Evolutionary conservation across 2,113 vertebrate species (phyloP).

Genomic region (Alosa alosa): DNA sequence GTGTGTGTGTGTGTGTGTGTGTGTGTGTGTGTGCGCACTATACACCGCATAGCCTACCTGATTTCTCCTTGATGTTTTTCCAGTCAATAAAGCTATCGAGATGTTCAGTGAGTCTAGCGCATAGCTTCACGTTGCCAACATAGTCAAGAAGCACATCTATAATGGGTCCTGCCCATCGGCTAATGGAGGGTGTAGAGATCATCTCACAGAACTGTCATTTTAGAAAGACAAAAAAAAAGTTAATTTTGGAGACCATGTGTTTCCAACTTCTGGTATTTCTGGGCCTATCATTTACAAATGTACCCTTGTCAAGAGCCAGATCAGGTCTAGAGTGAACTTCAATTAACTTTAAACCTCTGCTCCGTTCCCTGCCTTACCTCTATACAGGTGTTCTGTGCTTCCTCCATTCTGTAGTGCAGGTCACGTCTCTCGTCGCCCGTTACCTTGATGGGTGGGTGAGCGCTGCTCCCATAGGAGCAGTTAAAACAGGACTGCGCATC

Average conservation of each 20-base stretch:
- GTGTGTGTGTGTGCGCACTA: not conserved
- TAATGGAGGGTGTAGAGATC: conserved; percentile 76
- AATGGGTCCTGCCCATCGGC: conserved; percentile 80
- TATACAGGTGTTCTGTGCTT: not conserved
- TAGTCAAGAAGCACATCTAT: conserved; percentile 85
- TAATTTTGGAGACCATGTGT: too few species aligned
- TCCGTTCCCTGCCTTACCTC: conserved; percentile 23
- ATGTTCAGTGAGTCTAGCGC: conserved; percentile 78
- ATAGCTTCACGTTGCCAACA: conserved; percentile 81
- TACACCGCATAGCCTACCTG: conserved; percentile 64
- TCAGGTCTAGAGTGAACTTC: not conserved
- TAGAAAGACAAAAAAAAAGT: conserved; percentile 20
- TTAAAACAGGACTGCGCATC: conserved; percentile 79
- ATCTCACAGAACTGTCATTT: conserved; percentile 79
- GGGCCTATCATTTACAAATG: too few species aligned
- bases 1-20: conserved; percentile 1
- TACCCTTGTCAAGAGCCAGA: not conserved
- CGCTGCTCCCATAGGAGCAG: conserved; percentile 75
- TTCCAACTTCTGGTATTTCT: too few species aligned
- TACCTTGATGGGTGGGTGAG: conserved; percentile 66
- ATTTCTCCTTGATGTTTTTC: conserved; percentile 79
- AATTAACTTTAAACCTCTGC: not conserved
- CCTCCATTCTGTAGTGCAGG: not conserved
- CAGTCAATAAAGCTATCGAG: conserved; percentile 83
- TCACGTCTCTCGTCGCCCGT: not conserved